Evolutionary conservation across 2,888 invertebrate species (phyloP).

Genomic region (Dascillus cervinus): DNA sequence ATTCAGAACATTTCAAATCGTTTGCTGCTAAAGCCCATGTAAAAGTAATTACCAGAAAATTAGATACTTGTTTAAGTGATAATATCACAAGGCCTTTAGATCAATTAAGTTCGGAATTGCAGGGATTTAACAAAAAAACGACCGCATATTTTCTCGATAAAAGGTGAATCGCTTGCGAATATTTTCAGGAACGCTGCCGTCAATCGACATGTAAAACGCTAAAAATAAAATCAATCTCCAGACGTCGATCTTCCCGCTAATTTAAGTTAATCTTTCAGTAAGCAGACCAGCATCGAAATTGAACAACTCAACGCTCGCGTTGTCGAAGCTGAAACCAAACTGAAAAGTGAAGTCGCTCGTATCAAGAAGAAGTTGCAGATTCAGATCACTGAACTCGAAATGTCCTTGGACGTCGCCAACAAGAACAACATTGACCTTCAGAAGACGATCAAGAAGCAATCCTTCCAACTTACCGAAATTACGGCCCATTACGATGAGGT

Average conservation of each 20-base stretch:
- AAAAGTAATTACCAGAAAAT: conserved; percentile 41
- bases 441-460: conserved; percentile 96
- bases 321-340: conserved; percentile 90
- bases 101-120: conserved; percentile 54
- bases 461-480: conserved; percentile 82
- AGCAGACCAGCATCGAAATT: conserved; percentile 96
- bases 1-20: too few relatives aligned
- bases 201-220: conserved; percentile 12
- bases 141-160: conserved; percentile 53
- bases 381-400: conserved; percentile 93
- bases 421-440: conserved; percentile 96
- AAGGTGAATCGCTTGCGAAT: conserved; percentile 47
- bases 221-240: conserved; percentile 14
- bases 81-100: conserved; percentile 52
- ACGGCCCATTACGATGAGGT: conserved; percentile 95
- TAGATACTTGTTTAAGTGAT: conserved; percentile 45
- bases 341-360: conserved; percentile 92
- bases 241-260: not conserved
- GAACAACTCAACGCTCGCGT: conserved; percentile 93
- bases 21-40: conserved; percentile 31
- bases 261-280: conserved; percentile 52
- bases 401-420: conserved; percentile 95
- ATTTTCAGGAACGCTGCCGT: conserved; percentile 3
- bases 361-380: conserved; percentile 99
- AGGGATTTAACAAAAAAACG: conserved; percentile 54